Percentiles rank a stretch among this genome's conserved stretches.
Conservation (phyloP, 1,140 invertebrate species). For the Drosophila ficusphila region DNA sequence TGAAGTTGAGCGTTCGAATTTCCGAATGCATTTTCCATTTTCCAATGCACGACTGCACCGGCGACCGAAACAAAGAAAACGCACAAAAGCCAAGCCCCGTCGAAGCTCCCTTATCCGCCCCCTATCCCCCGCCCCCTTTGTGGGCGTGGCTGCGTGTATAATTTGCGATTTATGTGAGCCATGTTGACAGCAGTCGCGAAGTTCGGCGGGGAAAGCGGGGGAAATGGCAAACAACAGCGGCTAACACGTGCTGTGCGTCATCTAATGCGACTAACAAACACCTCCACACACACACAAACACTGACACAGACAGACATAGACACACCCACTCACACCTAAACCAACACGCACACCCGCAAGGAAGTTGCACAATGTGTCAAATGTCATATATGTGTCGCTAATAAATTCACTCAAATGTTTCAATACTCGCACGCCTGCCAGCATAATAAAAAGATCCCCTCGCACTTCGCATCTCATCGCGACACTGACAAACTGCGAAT, state of each 20-base stretch:
- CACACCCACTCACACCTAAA: constrained; percentile 7
- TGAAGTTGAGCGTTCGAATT: constrained; percentile 76
- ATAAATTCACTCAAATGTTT: constrained; percentile 82
- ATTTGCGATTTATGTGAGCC: constrained; percentile 79
- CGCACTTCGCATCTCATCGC: constrained; percentile 7
- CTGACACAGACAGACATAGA: background rate
- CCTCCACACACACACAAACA: constrained; percentile 30
- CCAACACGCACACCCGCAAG: constrained; percentile 3
- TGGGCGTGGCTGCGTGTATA: constrained; percentile 74
- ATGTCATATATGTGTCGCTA: constrained; percentile 81
- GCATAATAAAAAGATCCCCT: constrained; percentile 64
- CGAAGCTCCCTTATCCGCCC: background rate
- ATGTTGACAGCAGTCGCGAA: constrained; percentile 52
- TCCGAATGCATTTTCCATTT: constrained; percentile 75
- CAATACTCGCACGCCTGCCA: constrained; percentile 65
- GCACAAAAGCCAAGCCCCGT: constrained; percentile 69
- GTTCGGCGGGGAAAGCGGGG: background rate
- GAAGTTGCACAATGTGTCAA: constrained; percentile 79
- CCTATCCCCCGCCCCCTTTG: background rate
- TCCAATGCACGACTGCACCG: constrained; percentile 48
- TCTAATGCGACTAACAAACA: constrained; percentile 69
- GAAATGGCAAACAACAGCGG: constrained; percentile 39
- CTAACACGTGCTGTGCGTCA: constrained; percentile 72
- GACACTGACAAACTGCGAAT: constrained; percentile 48
- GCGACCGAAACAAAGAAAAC: constrained; percentile 56